These are phyloP conservation scores for Lophura nycthemera DNA, from an alignment of 2,113 vertebrate genomes.

Conservation along the genomic window DNA sequence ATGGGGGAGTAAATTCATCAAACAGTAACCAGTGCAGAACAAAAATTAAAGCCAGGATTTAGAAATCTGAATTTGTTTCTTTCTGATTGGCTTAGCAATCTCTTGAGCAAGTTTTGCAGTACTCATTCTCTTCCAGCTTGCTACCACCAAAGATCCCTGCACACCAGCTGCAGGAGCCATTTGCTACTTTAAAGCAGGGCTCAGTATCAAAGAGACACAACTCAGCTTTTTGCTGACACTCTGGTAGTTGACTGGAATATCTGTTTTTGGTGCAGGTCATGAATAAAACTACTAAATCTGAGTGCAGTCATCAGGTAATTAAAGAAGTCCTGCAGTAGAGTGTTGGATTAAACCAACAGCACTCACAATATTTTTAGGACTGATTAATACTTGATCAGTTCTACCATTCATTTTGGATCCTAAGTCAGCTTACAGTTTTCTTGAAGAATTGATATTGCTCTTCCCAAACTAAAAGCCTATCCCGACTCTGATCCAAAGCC, in stretches of 20 bases:
- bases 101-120: rapidly evolving
- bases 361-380: background rate
- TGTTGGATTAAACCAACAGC: background rate
- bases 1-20: background rate
- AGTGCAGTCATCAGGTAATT: background rate
- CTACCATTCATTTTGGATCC: background rate
- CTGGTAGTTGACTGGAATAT: background rate
- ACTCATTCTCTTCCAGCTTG: background rate
- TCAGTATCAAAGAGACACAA: conserved; percentile 5
- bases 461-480: background rate
- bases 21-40: background rate
- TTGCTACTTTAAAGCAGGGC: conserved; percentile 13
- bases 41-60: background rate
- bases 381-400: background rate
- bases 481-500: background rate
- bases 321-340: rapidly evolving
- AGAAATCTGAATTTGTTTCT: background rate
- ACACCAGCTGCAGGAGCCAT: background rate
- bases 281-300: background rate
- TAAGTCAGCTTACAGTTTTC: background rate
- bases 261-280: background rate
- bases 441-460: background rate
- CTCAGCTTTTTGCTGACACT: background rate
- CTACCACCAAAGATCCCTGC: background rate
- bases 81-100: background rate